Evolutionary conservation across 1,140 invertebrate species (phyloP).

Genomic region (Whitmania pigra): DNA sequence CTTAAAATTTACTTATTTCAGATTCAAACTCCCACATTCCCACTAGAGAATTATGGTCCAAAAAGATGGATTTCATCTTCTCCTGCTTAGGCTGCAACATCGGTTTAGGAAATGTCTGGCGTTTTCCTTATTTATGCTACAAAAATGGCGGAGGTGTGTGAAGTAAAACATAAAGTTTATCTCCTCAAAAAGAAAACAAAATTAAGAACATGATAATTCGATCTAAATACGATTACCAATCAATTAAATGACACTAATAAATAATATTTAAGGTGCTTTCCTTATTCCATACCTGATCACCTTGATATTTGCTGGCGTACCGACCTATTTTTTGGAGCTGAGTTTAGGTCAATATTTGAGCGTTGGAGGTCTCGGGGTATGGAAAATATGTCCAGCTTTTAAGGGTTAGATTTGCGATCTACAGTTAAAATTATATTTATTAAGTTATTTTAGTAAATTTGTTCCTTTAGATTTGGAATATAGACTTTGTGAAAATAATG

Average conservation of each 20-base stretch:
- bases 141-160: constrained; percentile 9
- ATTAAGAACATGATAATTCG: too few relatives aligned
- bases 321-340: constrained; percentile 95
- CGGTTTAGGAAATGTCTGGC: constrained; percentile 6
- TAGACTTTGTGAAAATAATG: too few relatives aligned
- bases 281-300: constrained; percentile 88
- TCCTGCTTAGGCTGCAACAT: not conserved
- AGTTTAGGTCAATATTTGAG: constrained; percentile 82
- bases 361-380: constrained; percentile 87
- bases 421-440: too few relatives aligned
- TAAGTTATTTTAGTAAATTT: too few relatives aligned
- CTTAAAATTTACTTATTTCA: not conserved
- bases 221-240: too few relatives aligned
- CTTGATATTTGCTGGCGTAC: constrained; percentile 80
- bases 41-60: not conserved
- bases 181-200: too few relatives aligned
- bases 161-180: too few relatives aligned
- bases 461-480: too few relatives aligned
- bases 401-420: constrained; percentile 54
- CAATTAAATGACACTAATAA: too few relatives aligned
- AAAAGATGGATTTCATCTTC: constrained; percentile 9
- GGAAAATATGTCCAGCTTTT: constrained; percentile 93
- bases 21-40: not conserved
- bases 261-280: constrained; percentile 57
- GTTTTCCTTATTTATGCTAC: constrained; percentile 9